Percentiles rank a stretch among this genome's conserved stretches.
These are phyloP conservation scores for Lagodon rhomboides DNA, from an alignment of 2,797 vertebrate species.

Conservation along the genomic window DNA sequence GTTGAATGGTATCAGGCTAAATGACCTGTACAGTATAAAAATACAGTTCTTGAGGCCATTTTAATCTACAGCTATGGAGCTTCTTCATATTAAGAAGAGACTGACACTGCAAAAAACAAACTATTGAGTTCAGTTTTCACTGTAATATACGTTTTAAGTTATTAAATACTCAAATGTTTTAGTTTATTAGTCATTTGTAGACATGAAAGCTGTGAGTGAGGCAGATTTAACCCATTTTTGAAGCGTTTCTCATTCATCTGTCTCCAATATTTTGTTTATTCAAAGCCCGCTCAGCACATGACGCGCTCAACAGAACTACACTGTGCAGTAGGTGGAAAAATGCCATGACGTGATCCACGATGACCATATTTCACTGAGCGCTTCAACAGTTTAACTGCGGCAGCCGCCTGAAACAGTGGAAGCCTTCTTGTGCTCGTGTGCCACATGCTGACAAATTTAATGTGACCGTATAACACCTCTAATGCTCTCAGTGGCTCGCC, in stretches of 20 bases:
- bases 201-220: not conserved
- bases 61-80: not conserved
- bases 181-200: not conserved
- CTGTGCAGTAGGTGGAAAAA: constrained; percentile 10
- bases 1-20: not conserved
- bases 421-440: constrained; percentile 4
- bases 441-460: constrained; percentile 59
- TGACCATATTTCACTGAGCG: constrained; percentile 18
- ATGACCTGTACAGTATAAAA: not conserved
- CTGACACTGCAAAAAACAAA: too few species aligned
- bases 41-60: not conserved
- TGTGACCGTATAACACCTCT: constrained; percentile 56
- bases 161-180: not conserved
- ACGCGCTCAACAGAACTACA: not conserved
- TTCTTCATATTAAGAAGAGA: not conserved
- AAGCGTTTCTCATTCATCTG: not conserved
- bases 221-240: not conserved
- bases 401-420: constrained; percentile 31
- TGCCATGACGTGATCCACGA: not conserved
- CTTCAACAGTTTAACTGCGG: constrained; percentile 41
- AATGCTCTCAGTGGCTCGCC: constrained; percentile 41
- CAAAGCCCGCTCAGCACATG: constrained; percentile 1
- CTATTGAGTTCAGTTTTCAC: not conserved
- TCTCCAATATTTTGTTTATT: constrained; percentile 12
- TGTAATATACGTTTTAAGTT: not conserved